A percentile compares a stretch with the other conserved stretches of the same genome.
These are phyloP conservation scores for Micronisus gabar DNA, from an alignment of 2,113 vertebrate species.

Conservation along the genomic window DNA sequence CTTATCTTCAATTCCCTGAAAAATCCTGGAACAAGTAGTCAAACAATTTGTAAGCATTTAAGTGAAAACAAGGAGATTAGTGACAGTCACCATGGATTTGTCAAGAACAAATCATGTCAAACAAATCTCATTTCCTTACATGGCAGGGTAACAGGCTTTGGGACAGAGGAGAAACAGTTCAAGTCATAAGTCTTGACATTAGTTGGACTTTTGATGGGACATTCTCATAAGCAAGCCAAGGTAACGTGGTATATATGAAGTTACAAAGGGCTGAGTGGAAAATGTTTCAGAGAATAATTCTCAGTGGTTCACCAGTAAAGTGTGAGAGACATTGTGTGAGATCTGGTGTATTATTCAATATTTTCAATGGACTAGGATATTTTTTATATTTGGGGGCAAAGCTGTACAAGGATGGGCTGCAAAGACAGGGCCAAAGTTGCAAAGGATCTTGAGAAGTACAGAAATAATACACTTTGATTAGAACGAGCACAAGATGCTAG, in stretches of 20 bases:
- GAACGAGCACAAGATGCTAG: not conserved
- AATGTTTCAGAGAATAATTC: not conserved
- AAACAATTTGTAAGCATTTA: not conserved
- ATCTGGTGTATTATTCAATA: not conserved
- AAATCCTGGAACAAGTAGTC: not conserved
- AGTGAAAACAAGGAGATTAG: constrained; percentile 11
- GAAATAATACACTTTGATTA: not conserved
- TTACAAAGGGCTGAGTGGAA: not conserved
- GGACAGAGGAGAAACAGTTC: not conserved
- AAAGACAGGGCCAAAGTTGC: not conserved
- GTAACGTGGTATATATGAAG: not conserved
- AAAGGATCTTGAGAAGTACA: not conserved
- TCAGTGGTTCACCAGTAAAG: not conserved
- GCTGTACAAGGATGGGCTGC: not conserved
- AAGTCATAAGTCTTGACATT: not conserved
- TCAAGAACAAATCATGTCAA: not conserved
- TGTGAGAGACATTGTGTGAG: not conserved
- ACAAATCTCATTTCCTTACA: not conserved
- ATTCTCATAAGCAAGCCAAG: not conserved
- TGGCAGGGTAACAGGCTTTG: not conserved
- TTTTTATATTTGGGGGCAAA: not conserved
- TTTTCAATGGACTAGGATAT: not conserved
- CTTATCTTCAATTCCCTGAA: not conserved
- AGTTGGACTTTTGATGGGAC: not conserved
- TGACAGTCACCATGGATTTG: not conserved